Base-by-base conservation (phyloP, 2,888 invertebrate genomes). In the Phortica okadai region DNA sequence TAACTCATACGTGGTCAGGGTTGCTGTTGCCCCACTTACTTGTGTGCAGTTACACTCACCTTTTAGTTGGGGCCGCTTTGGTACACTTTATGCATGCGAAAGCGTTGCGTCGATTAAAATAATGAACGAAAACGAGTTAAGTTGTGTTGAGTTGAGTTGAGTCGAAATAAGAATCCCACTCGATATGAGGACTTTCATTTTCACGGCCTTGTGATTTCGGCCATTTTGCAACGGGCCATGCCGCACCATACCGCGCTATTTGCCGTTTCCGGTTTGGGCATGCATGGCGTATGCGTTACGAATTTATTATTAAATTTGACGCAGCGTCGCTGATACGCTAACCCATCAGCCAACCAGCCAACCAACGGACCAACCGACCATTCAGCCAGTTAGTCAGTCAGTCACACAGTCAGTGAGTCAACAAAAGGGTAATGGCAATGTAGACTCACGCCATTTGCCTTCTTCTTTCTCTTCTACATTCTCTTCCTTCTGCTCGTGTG, bases 251-350 rank as follows among this genome's bases (percentile, higher is more conserved):
- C 64, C 64, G 11, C 10, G 10, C 41, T 8, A n/a, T 10, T 62
- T 62, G n/a, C 21, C 66, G 66, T 66, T 66, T 66, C 66, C 66
- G 66, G 70, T 75, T 33, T 56, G 66, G 44, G 64, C 64, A 62
- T 59, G 21, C 45, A 21, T 74, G 21, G 62, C 44, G 67, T 75
- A 33, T 72, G 81, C 74, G 80, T 80, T 76, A 78, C 77, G 81
- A 80, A 81, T 81, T 77, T 77, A 78, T 80, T 79, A 81, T 81
- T 58, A 64, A 74, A 66, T 33, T 41, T 66, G 66, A 41, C 66
- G 66, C 66, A 66, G 66, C 33, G 42, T 10, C 16, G 66, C 66
- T 66, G 66, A 66, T 66, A 66, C 66, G n/a, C 21, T 1, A 33
- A 11, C 41, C 41, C 41, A n/a, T 33, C 66, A 42, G 66, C 10